Percentiles rank a stretch among this genome's conserved stretches.
Conservation (phyloP, 2,797 vertebrate genomes). For the Xiphorhynchus erythropygius region DNA sequence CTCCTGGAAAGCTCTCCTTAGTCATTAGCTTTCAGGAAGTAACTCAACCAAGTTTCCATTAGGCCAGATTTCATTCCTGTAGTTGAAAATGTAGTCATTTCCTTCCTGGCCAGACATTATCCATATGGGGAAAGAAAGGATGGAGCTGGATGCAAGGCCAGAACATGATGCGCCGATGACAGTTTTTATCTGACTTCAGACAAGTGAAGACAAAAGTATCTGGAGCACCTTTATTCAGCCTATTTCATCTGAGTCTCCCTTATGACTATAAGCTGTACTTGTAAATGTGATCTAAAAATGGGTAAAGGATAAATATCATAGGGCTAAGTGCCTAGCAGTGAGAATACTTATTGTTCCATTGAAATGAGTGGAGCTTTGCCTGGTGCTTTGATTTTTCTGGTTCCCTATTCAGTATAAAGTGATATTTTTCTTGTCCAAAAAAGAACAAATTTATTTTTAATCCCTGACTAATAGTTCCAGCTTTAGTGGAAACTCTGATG, state of each 20-base stretch:
- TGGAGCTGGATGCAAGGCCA: not conserved
- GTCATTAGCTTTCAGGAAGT: not conserved
- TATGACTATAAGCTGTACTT: not conserved
- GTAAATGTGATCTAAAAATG: not conserved
- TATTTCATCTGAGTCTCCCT: not conserved
- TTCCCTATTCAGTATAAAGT: not conserved
- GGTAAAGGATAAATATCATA: not conserved
- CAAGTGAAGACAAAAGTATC: not conserved
- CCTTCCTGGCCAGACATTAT: slow-evolving; percentile 50
- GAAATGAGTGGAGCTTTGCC: not conserved
- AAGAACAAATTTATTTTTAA: not conserved
- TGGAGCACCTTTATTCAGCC: not conserved
- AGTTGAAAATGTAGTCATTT: slow-evolving; percentile 38
- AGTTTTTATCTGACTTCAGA: slow-evolving; percentile 12
- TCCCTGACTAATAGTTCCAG: not conserved
- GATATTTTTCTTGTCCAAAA: not conserved
- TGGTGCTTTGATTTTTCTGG: not conserved
- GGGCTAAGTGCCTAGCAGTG: not conserved
- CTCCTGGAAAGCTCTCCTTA: not conserved
- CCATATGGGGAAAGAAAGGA: not conserved
- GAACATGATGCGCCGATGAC: not conserved
- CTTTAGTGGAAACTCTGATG: not conserved
- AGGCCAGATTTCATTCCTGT: not conserved
- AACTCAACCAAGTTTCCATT: slow-evolving; percentile 24
- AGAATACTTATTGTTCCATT: not conserved